Conservation (phyloP, 2,888 invertebrate species). For the Platypus cylindrus region DNA sequence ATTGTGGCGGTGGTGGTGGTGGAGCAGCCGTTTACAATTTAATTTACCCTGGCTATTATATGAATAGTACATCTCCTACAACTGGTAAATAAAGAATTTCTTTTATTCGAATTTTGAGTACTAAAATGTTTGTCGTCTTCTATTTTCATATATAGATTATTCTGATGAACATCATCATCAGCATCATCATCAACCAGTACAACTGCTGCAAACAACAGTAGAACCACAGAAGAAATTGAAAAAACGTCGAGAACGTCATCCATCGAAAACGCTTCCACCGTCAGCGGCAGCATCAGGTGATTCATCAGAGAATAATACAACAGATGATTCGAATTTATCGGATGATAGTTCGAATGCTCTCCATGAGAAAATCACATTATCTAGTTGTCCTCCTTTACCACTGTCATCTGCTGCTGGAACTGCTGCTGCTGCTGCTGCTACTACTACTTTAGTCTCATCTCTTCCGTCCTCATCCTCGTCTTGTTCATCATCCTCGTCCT, state of each 20-base stretch:
- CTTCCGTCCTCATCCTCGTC: too few species aligned
- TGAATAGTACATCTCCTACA: slow-evolving; percentile 23
- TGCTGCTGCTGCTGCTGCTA: neutral
- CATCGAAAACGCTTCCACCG: slow-evolving; percentile 19
- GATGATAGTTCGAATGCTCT: slow-evolving; percentile 6
- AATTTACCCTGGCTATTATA: slow-evolving; percentile 29
- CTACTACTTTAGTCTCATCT: too few species aligned
- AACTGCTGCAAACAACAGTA: too few species aligned
- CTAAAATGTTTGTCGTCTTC: too few species aligned
- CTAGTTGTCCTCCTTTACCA: slow-evolving; percentile 3
- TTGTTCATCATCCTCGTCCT: slow-evolving; percentile 1
- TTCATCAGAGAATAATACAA: slow-evolving; percentile 24
- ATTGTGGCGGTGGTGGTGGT: slow-evolving; percentile 20
- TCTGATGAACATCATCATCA: too few species aligned
- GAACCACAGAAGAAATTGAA: slow-evolving; percentile 20
- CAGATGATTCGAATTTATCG: slow-evolving; percentile 10
- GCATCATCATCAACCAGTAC: slow-evolving; percentile 5
- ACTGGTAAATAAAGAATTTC: slow-evolving; percentile 24
- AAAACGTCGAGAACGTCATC: slow-evolving; percentile 24
- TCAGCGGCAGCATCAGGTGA: too few species aligned
- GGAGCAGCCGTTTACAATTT: slow-evolving; percentile 24
- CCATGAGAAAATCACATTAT: neutral
- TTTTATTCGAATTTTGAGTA: neutral
- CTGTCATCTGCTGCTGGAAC: neutral
- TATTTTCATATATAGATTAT: too few species aligned